Evolutionary conservation across 2,113 vertebrate species (phyloP), one percentile per base, ranked within the genome.

Genomic region (Phalacrocorax brasilianus): DNA sequence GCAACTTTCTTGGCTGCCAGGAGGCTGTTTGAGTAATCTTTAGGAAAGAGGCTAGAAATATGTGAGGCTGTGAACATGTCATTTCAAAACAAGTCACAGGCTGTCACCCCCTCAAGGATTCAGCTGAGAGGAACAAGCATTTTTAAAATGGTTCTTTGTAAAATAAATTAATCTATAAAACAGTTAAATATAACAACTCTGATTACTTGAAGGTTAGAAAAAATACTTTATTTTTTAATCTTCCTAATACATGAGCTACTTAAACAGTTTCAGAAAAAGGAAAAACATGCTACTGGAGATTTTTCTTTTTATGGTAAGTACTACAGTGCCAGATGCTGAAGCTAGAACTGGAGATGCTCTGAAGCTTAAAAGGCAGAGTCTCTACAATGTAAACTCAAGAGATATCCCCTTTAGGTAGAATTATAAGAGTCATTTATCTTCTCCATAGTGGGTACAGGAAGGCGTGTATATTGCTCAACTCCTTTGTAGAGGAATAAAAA

Each of bases 1-100:
- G 42, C n/a, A 72, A 2, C 71, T 80, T 81, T 24, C 35, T 28
- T 84, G 33, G 5, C 47, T 90, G 63, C 47, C 19, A 52, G 55
- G 52, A 61, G 24, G 17, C 44, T 89, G 42, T 56, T 72, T 38
- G 35, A 61, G 44, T 88, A 68, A 71, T 65, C 40, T 68, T 65
- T 32, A 68, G 73, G 52, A 71, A 68, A 72, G 38, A 40, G 21
- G 35, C 76, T 93, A 52, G 42, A 44, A 44, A 44, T 44, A 44
- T 44, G 42, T 44, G 42, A 44, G 42, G 35, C 76, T 93, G 56
- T 88, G 93, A 96, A 81, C 78, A 20, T 22, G 61, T 94, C 66
- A 89, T 85, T 92, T 89, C 32, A 72, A 83, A 88, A 50, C 73
- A 87, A 93, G 95, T 96, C 70, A 78, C 47, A 52, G 80, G n/a